Evolutionary conservation across 2,888 invertebrate species (phyloP), one percentile per base, ranked within the genome.

Genomic region (Caenorhabditis japonica): DNA sequence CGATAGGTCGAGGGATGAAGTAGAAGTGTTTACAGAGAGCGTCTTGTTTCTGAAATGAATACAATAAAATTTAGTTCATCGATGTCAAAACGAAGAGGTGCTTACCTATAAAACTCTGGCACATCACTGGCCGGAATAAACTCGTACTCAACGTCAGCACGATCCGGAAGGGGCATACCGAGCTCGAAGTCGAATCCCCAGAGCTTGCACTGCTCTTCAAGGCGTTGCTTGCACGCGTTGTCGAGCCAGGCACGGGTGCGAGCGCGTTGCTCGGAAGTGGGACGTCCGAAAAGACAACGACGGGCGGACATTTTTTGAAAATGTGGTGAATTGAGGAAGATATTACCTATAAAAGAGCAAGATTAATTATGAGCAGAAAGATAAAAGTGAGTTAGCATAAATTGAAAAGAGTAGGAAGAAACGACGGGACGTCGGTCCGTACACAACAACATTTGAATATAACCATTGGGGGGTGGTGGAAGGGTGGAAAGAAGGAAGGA

Each of bases 131-230:
- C 62, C 8, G 49, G 38, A 13, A 68, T 21, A 4, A 39, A 17
- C 10, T 74, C 62, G 47, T 66, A 74, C 15, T 17, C 51, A 27
- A 8, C 49, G 8, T 36, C 41, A 21, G 71, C 38, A 43, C 46
- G 27, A 15, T 38, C 25, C 3, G 62, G 52, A 10, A 77, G 56
- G 2, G 77, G 77, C 8, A 56, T 46, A 4, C 53, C 77, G 17
- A 46, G 51, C 13, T 61, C 49, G 56, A 78, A 78, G 25, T 78
- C 75, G 64, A 75, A 78, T 39, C 73, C 68, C 73, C 73, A 78
- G 44, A 61, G 56, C 23, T 75, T 44, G 43, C 39, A 36, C 27
- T 75, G 60, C 27, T 66, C 27, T 38, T 64, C 15, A 13, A 41
- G 33, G 38, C 49, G 39, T 8, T 55, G 27, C 17, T 66, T 53